Evolutionary conservation across 2,888 invertebrate genomes (phyloP), one percentile per base, ranked within the genome.

Genomic region (Lasioglossum marginatum): DNA sequence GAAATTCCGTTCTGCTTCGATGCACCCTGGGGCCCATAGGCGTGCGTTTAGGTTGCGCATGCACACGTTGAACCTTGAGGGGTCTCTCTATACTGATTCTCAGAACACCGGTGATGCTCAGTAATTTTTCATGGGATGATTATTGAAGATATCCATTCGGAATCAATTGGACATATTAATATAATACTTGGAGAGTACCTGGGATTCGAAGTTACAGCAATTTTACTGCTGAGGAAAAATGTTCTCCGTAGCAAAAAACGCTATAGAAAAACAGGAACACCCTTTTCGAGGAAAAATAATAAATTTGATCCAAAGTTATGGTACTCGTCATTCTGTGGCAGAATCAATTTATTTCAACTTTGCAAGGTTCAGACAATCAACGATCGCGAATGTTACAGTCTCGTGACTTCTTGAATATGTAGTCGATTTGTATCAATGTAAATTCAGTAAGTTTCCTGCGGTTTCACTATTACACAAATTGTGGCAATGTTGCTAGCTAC

Each of bases 1-100:
- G 19, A 89, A 82, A 82, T 74, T 71, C 72, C 73, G 68, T 83
- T 88, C 74, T 27, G 79, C 73, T 75, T 71, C 72, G 78, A 27
- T 76, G 77, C 80, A n/a, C 77, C 78, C 81, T 48, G 45, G 27
- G 27, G 52, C 48, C 16, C 66, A 63, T 72, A 63, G 57, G 37
- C 60, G 19, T 34, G 52, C 70, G 45, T 77, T 82, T 73, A 16
- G 43, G 19, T 31, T 66, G 74, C 12, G 52, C 34, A 8, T 68
- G 31, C 66, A 19, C 23, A 23, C 37, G 10, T 37, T 68, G 68
- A 68, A 37, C 37, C 37, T 68, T 23, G 19, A 68, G 60, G 60
- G 60, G 60, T 60, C 60, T 27, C 60, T 6, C 5, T 16, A 4
- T 14, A 27, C n/a, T 1, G 14, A 16, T 12, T 14, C 27, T 31